phyloP scores from a whole-genome alignment of 1,140 invertebrate species.

The Bicyclus anynana region DNA sequence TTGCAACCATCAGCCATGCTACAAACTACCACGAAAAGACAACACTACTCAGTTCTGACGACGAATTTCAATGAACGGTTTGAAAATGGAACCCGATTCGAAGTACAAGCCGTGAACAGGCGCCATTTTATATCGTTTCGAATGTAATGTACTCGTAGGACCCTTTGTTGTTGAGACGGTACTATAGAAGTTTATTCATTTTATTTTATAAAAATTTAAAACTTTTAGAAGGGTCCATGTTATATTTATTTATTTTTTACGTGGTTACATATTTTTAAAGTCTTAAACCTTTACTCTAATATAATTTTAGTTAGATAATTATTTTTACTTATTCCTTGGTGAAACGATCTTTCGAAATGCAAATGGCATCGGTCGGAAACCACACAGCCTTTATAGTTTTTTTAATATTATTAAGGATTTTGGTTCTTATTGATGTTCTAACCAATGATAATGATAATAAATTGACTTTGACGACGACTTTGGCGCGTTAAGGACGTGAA shows the following conservation, averaged over 20 bases:
- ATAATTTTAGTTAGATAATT: no score
- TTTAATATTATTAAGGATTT: no score
- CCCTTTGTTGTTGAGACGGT: background rate
- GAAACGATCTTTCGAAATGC: no score
- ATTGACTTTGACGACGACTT: conserved; percentile 17
- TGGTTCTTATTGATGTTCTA: no score
- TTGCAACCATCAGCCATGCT: conserved; percentile 83
- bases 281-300: no score
- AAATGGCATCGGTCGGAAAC: no score
- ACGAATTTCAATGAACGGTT: conserved; percentile 91
- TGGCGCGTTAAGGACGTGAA: conserved; percentile 23
- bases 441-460: no score
- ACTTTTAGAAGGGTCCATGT: no score
- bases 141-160: background rate
- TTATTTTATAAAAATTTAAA: background rate
- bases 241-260: no score
- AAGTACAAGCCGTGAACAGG: background rate
- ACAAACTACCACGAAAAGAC: conserved; percentile 97
- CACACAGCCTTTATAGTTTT: no score
- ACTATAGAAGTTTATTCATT: background rate
- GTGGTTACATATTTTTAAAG: no score
- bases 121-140: background rate
- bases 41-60: conserved; percentile 96
- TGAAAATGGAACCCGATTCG: background rate
- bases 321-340: no score